Evolutionary conservation across 1,140 invertebrate genomes (phyloP).

Genomic region (Tetramorium alpestre): DNA sequence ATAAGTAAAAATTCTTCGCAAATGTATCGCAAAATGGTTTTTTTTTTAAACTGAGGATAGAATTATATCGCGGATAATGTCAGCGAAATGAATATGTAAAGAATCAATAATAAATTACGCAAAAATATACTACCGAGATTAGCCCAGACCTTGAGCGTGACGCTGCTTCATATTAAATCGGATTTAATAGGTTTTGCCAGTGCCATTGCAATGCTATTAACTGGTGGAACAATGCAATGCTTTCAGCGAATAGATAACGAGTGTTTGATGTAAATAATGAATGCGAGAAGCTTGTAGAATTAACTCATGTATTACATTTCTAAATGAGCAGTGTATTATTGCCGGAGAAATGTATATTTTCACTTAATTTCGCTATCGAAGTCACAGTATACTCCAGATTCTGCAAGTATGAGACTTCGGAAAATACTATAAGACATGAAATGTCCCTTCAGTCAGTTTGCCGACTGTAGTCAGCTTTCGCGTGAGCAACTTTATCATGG

Average conservation of each 20-base stretch:
- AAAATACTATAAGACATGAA: neutral
- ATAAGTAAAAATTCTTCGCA: neutral
- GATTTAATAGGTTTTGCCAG: conserved; percentile 28
- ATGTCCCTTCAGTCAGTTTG: conserved; percentile 5
- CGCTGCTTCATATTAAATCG: conserved; percentile 13
- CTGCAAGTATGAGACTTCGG: neutral
- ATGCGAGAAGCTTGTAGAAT: neutral
- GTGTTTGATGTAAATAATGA: conserved; percentile 21
- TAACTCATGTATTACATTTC: neutral
- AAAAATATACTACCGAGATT: neutral
- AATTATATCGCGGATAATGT: neutral
- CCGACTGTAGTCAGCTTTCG: neutral
- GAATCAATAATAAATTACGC: neutral
- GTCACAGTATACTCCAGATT: neutral
- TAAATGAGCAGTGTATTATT: neutral
- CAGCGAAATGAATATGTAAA: neutral
- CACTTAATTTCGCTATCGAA: neutral
- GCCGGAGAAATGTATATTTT: neutral
- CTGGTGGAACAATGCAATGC: conserved; percentile 32
- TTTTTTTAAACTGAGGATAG: neutral
- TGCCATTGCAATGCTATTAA: conserved; percentile 2
- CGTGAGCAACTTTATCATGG: conserved; percentile 11
- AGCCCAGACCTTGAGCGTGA: neutral
- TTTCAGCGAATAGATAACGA: conserved; percentile 40
- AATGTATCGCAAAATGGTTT: neutral